Conservation (phyloP, 2,797 vertebrate species). For the Adrianichthys oophorus region DNA sequence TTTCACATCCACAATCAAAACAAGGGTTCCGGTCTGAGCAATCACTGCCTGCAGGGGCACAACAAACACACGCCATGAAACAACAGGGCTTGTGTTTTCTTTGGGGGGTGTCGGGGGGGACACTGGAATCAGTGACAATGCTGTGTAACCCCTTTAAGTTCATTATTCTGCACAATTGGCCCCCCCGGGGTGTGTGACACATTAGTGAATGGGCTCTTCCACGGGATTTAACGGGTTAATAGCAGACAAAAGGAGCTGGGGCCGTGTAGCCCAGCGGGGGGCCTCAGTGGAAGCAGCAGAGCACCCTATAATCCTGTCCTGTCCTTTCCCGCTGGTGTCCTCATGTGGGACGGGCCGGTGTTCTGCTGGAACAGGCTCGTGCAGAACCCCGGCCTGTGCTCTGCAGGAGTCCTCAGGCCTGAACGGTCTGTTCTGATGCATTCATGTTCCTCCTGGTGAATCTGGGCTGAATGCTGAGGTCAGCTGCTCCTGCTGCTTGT, state of each 20-base stretch:
- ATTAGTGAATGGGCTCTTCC: slow-evolving; percentile 79
- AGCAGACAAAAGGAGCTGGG: slow-evolving; percentile 79
- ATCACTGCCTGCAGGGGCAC: slow-evolving; percentile 31
- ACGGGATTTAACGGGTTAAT: slow-evolving; percentile 85
- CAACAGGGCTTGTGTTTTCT: slow-evolving; percentile 44
- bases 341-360: slow-evolving; percentile 56
- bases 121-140: slow-evolving; percentile 66
- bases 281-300: slow-evolving; percentile 75
- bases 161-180: slow-evolving; percentile 81
- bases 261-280: slow-evolving; percentile 81
- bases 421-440: no score
- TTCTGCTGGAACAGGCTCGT: slow-evolving; percentile 11
- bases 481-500: background rate
- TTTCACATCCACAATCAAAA: no score
- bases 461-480: no score
- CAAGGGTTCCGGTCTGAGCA: no score
- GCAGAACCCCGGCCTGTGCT: no score
- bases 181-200: slow-evolving; percentile 81
- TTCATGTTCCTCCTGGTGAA: no score
- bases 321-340: slow-evolving; percentile 64
- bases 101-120: slow-evolving; percentile 9
- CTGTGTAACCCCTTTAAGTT: slow-evolving; percentile 81
- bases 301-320: slow-evolving; percentile 69
- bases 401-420: background rate
- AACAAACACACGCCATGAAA: slow-evolving; percentile 60